Conservation (phyloP, 2,888 invertebrate species). For the Pristionchus arcanus region DNA sequence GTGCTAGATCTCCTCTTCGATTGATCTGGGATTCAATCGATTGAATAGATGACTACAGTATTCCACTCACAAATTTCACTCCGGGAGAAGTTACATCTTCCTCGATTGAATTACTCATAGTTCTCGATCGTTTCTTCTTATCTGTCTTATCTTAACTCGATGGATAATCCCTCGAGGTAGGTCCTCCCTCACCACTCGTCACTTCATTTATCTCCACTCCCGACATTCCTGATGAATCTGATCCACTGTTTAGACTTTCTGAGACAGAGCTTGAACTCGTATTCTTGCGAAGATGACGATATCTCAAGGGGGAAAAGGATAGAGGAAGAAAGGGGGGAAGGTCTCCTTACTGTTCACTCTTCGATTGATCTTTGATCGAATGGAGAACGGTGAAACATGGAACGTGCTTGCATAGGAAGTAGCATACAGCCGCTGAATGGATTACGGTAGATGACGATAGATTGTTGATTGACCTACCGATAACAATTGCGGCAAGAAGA, state of each 20-base stretch:
- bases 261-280: neutral
- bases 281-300: neutral
- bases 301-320: neutral
- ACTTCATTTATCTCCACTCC: neutral
- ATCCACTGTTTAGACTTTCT: neutral
- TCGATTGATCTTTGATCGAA: conserved; percentile 40
- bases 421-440: neutral
- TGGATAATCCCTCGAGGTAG: neutral
- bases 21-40: neutral
- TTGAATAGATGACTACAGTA: neutral
- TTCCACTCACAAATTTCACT: conserved; percentile 20
- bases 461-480: neutral
- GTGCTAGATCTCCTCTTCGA: conserved; percentile 14
- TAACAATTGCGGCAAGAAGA: neutral
- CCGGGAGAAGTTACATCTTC: neutral
- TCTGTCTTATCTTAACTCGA: neutral
- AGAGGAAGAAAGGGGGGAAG: neutral
- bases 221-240: neutral
- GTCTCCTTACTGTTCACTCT: neutral
- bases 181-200: neutral
- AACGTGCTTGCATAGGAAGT: neutral
- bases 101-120: conserved; percentile 33
- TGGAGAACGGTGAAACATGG: neutral
- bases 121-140: conserved; percentile 11
- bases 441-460: neutral